Evolutionary conservation across 2,797 vertebrate genomes (phyloP).

Genomic region (Graptemys geographica): DNA sequence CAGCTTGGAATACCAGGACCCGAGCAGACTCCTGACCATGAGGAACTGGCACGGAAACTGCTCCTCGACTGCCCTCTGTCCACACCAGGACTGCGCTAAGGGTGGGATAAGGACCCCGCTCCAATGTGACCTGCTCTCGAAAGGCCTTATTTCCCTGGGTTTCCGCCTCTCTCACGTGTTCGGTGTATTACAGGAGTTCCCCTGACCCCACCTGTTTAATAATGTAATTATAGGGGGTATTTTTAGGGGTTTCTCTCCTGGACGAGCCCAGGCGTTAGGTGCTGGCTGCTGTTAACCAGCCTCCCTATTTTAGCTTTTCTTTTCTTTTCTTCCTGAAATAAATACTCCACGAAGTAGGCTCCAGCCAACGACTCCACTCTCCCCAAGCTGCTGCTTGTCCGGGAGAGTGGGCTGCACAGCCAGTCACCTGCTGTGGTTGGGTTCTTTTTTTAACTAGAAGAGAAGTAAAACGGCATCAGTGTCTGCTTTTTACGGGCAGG

Average conservation of each 20-base stretch:
- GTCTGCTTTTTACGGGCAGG: neutral
- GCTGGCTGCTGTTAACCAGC: slow-evolving; percentile 48
- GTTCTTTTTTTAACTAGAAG: slow-evolving; percentile 56
- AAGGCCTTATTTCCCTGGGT: neutral
- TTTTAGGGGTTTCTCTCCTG: slow-evolving; percentile 48
- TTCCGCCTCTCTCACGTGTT: neutral
- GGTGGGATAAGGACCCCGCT: neutral
- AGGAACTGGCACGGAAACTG: neutral
- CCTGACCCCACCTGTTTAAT: slow-evolving; percentile 11
- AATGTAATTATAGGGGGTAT: slow-evolving; percentile 66
- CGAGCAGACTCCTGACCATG: neutral
- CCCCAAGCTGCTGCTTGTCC: slow-evolving; percentile 16
- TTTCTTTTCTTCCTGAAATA: slow-evolving; percentile 33
- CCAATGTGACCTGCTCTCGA: neutral
- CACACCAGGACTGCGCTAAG: neutral
- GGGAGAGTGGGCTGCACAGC: neutral
- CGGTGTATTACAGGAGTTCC: neutral
- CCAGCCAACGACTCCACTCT: neutral
- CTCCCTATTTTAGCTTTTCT: neutral
- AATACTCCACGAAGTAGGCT: slow-evolving; percentile 31
- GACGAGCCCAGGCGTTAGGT: neutral
- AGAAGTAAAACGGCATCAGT: neutral
- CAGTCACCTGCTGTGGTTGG: slow-evolving; percentile 72
- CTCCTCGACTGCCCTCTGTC: neutral
- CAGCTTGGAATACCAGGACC: too few species aligned